Evolutionary conservation across 2,888 invertebrate genomes (phyloP), one percentile per base, ranked within the genome.

Genomic region (Invenusta paracnida): DNA sequence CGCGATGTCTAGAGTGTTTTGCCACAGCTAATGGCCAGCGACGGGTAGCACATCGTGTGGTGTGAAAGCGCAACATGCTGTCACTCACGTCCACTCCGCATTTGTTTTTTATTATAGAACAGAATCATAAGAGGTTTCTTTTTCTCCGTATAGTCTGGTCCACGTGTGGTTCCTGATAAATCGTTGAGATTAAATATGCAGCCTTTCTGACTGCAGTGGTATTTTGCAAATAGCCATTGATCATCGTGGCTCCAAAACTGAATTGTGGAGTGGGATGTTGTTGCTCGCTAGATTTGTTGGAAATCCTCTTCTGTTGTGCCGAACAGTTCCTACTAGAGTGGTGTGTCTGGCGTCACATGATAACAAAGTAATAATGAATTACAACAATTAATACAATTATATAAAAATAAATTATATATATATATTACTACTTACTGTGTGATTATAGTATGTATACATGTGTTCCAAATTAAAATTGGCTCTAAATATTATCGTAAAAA

Each of bases 201-300:
- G 48, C 48, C 48, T 48, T 48, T 48, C 48, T 48, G 48, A 48
- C 48, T 48, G 48, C 48, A 48, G 5, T 48, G 48, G 48, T 48
- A 48, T 48, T 48, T 48, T 48, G 17, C 48, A 48, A 48, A 48
- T 11, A 48, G 48, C 5, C 48, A 48, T 48, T 48, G 48, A 48
- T 48, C 48, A 48, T 48, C 48, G 17, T 48, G 48, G 48, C 73
- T 73, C 73, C 73, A 73, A 73, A 73, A 73, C 11, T 25, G 27
- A 73, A 73, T 25, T 73, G 73, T 73, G 73, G 73, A 73, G 73
- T 73, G 73, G 73, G 73, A 73, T 73, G 73, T 73, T 73, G 73
- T 73, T 73, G 73, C 23, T 73, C 23, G 73, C 73, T 73, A 73
- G 11, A 73, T 73, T 73, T 73, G 17, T 73, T 73, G 73, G 73